Percentiles rank a stretch among this genome's conserved stretches.
Conservation (phyloP, 2,797 vertebrate species). For the Gallirallus australis region DNA sequence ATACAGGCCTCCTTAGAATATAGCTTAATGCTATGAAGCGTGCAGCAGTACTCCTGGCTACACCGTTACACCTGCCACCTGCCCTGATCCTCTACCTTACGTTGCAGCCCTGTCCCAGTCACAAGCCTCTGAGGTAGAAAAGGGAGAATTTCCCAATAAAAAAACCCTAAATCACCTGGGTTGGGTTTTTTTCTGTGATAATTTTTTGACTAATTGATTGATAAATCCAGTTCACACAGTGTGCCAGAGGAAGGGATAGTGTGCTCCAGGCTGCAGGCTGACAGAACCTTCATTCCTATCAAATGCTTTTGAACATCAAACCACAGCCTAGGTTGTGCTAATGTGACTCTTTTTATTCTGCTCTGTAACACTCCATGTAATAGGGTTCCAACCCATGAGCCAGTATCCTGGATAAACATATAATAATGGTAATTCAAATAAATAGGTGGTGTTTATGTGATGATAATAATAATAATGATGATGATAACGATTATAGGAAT, state of each 20-base stretch:
- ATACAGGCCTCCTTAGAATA: not conserved
- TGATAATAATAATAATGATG: not conserved
- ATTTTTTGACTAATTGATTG: not conserved
- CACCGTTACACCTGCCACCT: not conserved
- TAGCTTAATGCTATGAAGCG: not conserved
- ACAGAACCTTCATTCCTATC: not conserved
- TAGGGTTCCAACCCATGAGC: not conserved
- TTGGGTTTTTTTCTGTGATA: not conserved
- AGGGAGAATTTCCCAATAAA: not conserved
- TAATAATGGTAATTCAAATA: not conserved
- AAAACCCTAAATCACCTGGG: not conserved
- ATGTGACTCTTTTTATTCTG: not conserved
- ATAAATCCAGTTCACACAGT: not conserved
- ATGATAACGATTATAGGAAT: not conserved
- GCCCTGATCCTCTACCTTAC: not conserved
- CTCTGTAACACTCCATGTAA: not conserved
- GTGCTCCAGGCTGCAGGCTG: not conserved
- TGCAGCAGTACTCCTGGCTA: not conserved
- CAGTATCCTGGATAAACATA: not conserved
- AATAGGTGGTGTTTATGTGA: not conserved
- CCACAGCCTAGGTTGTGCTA: not conserved
- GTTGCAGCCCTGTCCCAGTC: not conserved
- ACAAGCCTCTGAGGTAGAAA: not conserved
- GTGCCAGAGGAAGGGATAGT: not conserved
- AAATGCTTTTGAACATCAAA: not conserved